Evolutionary conservation across 1,140 invertebrate genomes (phyloP), one percentile per base, ranked within the genome.

Genomic region (Zophobas morio): DNA sequence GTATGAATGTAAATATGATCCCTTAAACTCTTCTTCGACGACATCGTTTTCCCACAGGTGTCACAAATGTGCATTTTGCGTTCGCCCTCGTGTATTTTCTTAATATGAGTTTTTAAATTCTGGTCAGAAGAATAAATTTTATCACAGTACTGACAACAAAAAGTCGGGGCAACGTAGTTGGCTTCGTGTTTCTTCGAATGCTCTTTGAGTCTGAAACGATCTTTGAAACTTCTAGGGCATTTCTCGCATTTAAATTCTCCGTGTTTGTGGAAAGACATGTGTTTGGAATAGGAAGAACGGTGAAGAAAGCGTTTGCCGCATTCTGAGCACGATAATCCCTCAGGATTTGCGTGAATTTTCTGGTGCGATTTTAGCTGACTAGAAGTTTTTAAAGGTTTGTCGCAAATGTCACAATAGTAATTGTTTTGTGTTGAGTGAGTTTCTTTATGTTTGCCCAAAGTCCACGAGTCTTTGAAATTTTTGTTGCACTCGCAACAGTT

Each of bases 101-200:
- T 86, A 2, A 89, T 84, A 81, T 94, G 93, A 32, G 89, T 89
- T 2, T 90, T 89, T 71, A 94, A 85, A 74, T 93, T 87, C 0
- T 90, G 89, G 8, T 89, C 87, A 0, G 92, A 87, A 1, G 90
- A 85, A 34, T 86, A 86, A 40, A 85, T 82, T 76, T 86, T 86
- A 60, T 84, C 86, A 35, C 86, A 87, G 0, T 86, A 85, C 72
- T 86, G 34, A 39, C 60, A 66, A 1, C 8, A 1, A 42, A 66
- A 66, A 32, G 37, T 42, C 2, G 79, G 77, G 37, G 72, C 60
- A 6, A 80, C 77, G n/a, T 76, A 71, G 37, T 60, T 60, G 1
- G 40, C 75, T 32, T 82, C 79, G 47, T 79, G 72, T 39, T 33
- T 78, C 53, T 77, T 78, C 40, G 80, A 47, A 51, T 82, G 81